Percentiles rank a stretch among this genome's conserved stretches.
Conservation (phyloP, 2,113 vertebrate genomes). For the Osmerus mordax region DNA sequence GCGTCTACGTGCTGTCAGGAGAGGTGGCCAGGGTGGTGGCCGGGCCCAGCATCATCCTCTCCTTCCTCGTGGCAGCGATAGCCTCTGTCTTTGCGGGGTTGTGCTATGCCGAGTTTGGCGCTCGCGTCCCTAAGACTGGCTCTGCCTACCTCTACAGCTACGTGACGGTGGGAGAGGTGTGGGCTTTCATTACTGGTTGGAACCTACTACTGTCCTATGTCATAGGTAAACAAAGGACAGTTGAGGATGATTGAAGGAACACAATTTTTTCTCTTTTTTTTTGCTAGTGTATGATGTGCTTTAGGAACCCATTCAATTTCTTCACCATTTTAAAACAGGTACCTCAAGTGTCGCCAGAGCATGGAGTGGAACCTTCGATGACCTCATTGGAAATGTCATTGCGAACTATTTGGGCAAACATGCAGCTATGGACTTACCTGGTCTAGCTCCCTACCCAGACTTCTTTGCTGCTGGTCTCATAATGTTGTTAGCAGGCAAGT, state of each 20-base stretch:
- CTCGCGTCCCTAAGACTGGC: slow-evolving; percentile 78
- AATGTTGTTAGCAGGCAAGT: slow-evolving; percentile 75
- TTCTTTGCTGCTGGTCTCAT: slow-evolving; percentile 80
- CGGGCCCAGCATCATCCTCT: slow-evolving; percentile 79
- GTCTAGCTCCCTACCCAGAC: slow-evolving; percentile 80
- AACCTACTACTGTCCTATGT: slow-evolving; percentile 84
- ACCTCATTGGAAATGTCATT: slow-evolving; percentile 76
- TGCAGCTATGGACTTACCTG: slow-evolving; percentile 65
- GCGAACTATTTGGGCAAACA: slow-evolving; percentile 61
- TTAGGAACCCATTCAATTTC: neutral
- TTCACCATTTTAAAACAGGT: slow-evolving; percentile 55
- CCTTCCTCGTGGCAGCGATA: slow-evolving; percentile 80
- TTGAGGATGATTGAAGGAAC: neutral
- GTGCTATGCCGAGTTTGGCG: slow-evolving; percentile 81
- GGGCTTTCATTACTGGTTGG: slow-evolving; percentile 83
- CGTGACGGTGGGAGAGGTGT: slow-evolving; percentile 80
- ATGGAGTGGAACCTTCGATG: slow-evolving; percentile 84
- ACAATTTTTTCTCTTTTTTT: neutral
- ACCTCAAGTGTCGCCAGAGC: slow-evolving; percentile 82
- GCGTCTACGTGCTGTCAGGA: slow-evolving; percentile 81
- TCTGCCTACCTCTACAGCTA: slow-evolving; percentile 87
- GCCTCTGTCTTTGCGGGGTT: slow-evolving; percentile 80
- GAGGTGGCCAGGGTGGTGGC: slow-evolving; percentile 78
- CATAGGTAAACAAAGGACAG: slow-evolving; percentile 68
- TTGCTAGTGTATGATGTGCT: neutral